Percentiles rank a stretch among this genome's conserved stretches.
Evolutionary conservation across 2,888 invertebrate species (phyloP).

Genomic region (Drosophila nigritarsus): DNA sequence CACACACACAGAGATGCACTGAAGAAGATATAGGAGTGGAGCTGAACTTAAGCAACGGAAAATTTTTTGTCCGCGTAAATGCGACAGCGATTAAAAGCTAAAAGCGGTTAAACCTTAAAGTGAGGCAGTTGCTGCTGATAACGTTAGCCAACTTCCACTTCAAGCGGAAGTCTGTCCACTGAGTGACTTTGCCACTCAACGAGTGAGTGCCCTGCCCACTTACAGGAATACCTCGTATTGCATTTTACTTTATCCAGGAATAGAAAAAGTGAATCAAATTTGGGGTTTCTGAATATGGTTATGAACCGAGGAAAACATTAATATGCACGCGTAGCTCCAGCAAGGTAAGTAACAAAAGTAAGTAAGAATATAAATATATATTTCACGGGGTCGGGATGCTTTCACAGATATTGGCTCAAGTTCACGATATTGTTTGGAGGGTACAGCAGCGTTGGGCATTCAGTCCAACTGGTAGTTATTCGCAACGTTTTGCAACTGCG

Average conservation of each 20-base stretch:
- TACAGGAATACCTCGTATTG: background rate
- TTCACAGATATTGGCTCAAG: background rate
- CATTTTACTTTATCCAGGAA: background rate
- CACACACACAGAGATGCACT: background rate
- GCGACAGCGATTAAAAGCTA: conserved; percentile 42
- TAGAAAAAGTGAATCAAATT: background rate
- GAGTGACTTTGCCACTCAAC: conserved; percentile 39
- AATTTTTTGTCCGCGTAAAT: conserved; percentile 33
- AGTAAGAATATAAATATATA: background rate
- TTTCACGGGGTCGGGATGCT: background rate
- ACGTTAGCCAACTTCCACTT: conserved; percentile 20
- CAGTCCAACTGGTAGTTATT: conserved; percentile 13
- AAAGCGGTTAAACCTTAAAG: conserved; percentile 7
- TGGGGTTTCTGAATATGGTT: background rate
- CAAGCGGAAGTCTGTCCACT: conserved; percentile 57
- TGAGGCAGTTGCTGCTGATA: conserved; percentile 9
- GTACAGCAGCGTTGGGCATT: conserved; percentile 10
- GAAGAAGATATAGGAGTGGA: background rate
- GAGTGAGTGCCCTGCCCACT: conserved; percentile 9
- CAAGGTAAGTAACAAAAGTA: background rate
- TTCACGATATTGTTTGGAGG: conserved; percentile 15
- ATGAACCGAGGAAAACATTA: background rate
- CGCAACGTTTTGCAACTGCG: conserved; percentile 6
- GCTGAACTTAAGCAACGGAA: conserved; percentile 50
- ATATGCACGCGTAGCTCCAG: background rate